These are phyloP conservation scores for Bucco capensis DNA, from an alignment of 2,113 vertebrate species.

Conservation along the genomic window DNA sequence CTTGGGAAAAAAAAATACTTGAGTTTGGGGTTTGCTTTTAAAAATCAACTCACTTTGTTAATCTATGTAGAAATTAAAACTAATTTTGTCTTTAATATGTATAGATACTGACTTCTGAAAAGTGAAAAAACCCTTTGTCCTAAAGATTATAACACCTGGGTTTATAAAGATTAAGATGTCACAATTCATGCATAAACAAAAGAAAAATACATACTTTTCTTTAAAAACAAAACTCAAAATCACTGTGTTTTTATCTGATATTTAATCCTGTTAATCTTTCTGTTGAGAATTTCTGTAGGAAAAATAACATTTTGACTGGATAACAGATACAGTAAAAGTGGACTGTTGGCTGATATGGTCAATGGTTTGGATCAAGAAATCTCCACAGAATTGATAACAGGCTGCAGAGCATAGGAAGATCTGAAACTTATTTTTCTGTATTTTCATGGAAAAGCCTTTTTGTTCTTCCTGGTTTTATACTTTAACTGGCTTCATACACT, in stretches of 20 bases:
- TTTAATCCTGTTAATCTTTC: neutral
- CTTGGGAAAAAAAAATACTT: neutral
- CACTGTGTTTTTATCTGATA: neutral
- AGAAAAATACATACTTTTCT: neutral
- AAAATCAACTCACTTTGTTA: neutral
- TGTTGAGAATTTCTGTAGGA: neutral
- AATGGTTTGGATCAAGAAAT: neutral
- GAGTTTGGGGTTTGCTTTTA: neutral
- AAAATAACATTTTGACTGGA: neutral
- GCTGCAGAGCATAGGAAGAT: neutral
- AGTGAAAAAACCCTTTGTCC: neutral
- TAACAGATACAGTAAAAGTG: neutral
- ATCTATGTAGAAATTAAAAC: neutral
- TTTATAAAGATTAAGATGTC: neutral
- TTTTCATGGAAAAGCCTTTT: neutral
- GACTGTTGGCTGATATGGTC: neutral
- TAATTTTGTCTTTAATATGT: neutral
- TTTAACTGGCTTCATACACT: neutral
- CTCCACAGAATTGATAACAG: neutral
- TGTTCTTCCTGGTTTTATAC: neutral
- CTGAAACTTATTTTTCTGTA: neutral
- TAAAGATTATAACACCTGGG: neutral
- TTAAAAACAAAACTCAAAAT: neutral
- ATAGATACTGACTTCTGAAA: neutral
- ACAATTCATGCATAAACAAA: neutral